Percentiles rank a stretch among this genome's conserved stretches.
Conservation (phyloP, 2,888 invertebrate species). For the Halocaridina rubra region DNA sequence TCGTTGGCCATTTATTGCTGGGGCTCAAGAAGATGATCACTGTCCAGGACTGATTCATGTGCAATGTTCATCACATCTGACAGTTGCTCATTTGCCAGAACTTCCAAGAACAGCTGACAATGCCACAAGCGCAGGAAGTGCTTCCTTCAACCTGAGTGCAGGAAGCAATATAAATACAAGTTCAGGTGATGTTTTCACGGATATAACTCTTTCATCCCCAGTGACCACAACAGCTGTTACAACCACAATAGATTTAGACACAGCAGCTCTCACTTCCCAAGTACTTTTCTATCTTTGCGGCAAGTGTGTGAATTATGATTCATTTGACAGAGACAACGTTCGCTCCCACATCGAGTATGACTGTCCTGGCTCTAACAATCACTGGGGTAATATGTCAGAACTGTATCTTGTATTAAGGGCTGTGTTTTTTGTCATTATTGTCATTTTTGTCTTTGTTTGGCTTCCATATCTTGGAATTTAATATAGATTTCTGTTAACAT, state of each 20-base stretch:
- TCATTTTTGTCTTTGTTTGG: slow-evolving; percentile 49
- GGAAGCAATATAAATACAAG: neutral
- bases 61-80: slow-evolving; percentile 58
- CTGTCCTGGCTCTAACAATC: slow-evolving; percentile 54
- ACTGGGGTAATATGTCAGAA: slow-evolving; percentile 58
- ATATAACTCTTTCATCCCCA: neutral
- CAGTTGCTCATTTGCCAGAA: slow-evolving; percentile 57
- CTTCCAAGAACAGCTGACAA: slow-evolving; percentile 11
- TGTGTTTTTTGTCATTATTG: slow-evolving; percentile 48
- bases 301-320: slow-evolving; percentile 58
- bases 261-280: slow-evolving; percentile 43
- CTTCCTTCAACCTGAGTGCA: neutral
- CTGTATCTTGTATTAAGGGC: slow-evolving; percentile 58
- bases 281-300: slow-evolving; percentile 61
- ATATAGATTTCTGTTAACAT: too few species aligned
- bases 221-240: neutral
- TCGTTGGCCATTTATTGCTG: slow-evolving; percentile 60
- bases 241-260: slow-evolving; percentile 41
- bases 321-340: slow-evolving; percentile 60
- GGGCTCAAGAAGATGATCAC: slow-evolving; percentile 52
- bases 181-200: slow-evolving; percentile 14
- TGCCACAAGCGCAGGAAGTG: neutral
- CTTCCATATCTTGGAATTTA: slow-evolving; percentile 24
- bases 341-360: slow-evolving; percentile 56
- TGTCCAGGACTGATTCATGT: slow-evolving; percentile 57